phyloP scores from a whole-genome alignment of 30 jellyfish, hydroid and myxozoan genomes.

The Hydra vulgaris region DNA sequence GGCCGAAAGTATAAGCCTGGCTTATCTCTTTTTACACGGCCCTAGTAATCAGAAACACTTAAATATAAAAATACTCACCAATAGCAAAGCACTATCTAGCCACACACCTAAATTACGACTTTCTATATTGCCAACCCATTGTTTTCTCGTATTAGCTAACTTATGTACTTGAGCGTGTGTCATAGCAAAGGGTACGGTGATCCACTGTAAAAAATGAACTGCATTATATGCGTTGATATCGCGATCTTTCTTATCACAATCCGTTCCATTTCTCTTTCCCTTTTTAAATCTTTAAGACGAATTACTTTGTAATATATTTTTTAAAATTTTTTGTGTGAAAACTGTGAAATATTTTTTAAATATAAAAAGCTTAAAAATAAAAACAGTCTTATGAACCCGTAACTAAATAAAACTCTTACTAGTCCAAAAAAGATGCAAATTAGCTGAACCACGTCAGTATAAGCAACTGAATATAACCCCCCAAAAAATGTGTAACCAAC shows the following conservation, averaged over 20 bases:
- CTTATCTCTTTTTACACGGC: no score
- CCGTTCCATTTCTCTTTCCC: no score
- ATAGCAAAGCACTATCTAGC: conserved; percentile 61
- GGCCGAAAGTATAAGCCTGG: no score
- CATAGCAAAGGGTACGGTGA: conserved; percentile 85
- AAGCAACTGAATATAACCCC: conserved; percentile 88
- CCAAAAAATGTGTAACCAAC: conserved; percentile 84
- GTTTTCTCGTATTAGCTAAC: conserved; percentile 27
- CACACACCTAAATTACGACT: conserved; percentile 46
- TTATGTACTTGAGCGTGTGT: conserved; percentile 46
- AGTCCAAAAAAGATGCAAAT: conserved; percentile 71
- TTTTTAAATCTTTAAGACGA: neutral
- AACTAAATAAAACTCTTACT: conserved; percentile 32
- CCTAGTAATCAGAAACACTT: no score
- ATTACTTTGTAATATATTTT: neutral
- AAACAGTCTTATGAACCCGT: neutral
- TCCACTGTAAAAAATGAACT: conserved; percentile 47
- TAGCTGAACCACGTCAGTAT: conserved; percentile 78
- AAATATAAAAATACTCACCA: conserved; percentile 31
- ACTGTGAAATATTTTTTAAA: no score
- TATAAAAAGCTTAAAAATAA: no score
- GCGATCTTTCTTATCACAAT: no score
- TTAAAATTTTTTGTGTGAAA: no score
- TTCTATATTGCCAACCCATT: conserved; percentile 62
- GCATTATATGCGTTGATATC: neutral